Conservation (phyloP, 37 sponge, comb jelly and placozoan species). For the Trichoplax adhaerens region DNA sequence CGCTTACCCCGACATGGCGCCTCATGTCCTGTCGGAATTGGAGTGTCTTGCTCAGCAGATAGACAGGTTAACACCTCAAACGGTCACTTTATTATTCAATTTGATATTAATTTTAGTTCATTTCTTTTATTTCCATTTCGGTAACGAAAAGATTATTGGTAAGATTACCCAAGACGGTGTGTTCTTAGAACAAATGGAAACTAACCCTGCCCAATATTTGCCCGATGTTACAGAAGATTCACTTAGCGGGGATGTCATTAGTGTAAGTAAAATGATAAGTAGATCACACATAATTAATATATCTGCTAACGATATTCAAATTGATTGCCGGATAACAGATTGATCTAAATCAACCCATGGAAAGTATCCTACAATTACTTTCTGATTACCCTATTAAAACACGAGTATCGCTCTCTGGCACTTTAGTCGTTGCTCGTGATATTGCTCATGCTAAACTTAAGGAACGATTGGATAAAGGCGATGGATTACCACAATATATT, state of each 20-base stretch:
- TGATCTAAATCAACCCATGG: conserved; percentile 26
- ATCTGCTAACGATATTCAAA: not conserved
- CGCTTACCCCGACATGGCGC: conserved; percentile 34
- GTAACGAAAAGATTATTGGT: conserved; percentile 11
- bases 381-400: conserved; percentile 23
- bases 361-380: conserved; percentile 6
- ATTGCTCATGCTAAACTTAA: conserved; percentile 36
- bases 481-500: conserved; percentile 25
- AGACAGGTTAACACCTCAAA: conserved; percentile 17
- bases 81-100: not conserved
- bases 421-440: conserved; percentile 29
- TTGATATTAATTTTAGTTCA: too few relatives aligned
- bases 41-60: conserved; percentile 40
- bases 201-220: conserved; percentile 22
- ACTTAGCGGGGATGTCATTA: conserved; percentile 19
- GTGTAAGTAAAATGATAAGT: not conserved
- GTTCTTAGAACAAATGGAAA: conserved; percentile 30
- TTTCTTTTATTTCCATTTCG: too few relatives aligned
- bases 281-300: not conserved
- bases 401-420: conserved; percentile 22
- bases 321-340: conserved; percentile 5
- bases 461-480: conserved; percentile 16
- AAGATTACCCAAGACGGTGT: conserved; percentile 32
- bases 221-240: conserved; percentile 19
- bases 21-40: conserved; percentile 37